A percentile compares a stretch with the other conserved stretches of the same genome.
Conservation (phyloP, 2,888 invertebrate genomes). For the Lamproptera curius region DNA sequence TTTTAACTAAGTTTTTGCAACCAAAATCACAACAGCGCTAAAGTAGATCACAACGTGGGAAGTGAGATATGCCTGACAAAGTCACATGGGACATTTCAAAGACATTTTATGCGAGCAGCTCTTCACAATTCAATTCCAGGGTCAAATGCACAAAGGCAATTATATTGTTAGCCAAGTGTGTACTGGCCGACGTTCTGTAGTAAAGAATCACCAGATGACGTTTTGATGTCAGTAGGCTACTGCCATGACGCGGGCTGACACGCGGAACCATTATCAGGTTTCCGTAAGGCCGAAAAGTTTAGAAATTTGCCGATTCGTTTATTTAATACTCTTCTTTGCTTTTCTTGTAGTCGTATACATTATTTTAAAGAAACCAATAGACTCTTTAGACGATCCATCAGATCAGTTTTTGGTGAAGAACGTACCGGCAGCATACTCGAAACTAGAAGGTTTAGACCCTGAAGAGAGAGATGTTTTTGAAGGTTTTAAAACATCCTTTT, state of each 20-base stretch:
- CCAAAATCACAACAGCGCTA: no score
- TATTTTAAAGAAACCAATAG: slow-evolving; percentile 40
- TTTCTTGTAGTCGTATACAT: slow-evolving; percentile 44
- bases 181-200: slow-evolving; percentile 41
- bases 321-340: slow-evolving; percentile 36
- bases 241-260: slow-evolving; percentile 66
- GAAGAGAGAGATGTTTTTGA: slow-evolving; percentile 79
- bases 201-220: slow-evolving; percentile 43
- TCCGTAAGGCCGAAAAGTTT: slow-evolving; percentile 51
- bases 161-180: slow-evolving; percentile 34
- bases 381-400: slow-evolving; percentile 52
- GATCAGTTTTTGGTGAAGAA: slow-evolving; percentile 55
- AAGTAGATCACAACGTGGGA: no score
- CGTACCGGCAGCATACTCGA: slow-evolving; percentile 56
- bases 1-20: no score
- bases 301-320: slow-evolving; percentile 46
- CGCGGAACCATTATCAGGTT: slow-evolving; percentile 45
- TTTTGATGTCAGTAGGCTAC: slow-evolving; percentile 53
- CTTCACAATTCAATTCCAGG: slow-evolving; percentile 36
- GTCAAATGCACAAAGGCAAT: slow-evolving; percentile 52
- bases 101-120: slow-evolving; percentile 2
- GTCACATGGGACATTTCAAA: no score
- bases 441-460: slow-evolving; percentile 59
- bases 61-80: no score
- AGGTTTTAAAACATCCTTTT: slow-evolving; percentile 80